Evolutionary conservation across 1,140 invertebrate species (phyloP).

Genomic region (Harlomillsia oculata): DNA sequence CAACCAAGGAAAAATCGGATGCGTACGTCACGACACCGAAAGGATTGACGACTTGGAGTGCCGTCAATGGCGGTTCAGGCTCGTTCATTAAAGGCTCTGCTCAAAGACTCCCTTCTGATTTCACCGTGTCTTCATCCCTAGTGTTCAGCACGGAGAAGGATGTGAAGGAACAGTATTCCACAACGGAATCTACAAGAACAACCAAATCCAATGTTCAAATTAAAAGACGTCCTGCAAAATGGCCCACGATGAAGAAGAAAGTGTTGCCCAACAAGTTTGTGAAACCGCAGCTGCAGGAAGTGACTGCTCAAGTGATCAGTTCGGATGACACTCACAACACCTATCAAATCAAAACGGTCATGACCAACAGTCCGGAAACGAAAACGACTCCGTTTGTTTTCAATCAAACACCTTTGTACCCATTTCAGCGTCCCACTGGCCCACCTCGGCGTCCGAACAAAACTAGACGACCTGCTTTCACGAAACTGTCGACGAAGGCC

Average conservation of each 20-base stretch:
- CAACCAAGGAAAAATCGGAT: constrained; percentile 1
- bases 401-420: not conserved
- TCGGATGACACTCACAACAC: constrained; percentile 29
- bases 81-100: constrained; percentile 16
- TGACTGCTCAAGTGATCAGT: constrained; percentile 20
- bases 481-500: constrained; percentile 21
- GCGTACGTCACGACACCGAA: constrained; percentile 30
- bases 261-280: constrained; percentile 28
- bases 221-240: not conserved
- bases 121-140: constrained; percentile 26
- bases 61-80: constrained; percentile 13
- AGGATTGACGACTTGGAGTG: constrained; percentile 35
- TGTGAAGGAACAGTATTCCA: not conserved
- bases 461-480: constrained; percentile 24
- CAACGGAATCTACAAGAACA: constrained; percentile 5
- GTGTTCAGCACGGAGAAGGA: constrained; percentile 19
- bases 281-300: constrained; percentile 25
- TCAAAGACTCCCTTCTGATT: constrained; percentile 25
- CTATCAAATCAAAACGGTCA: constrained; percentile 18
- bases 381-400: constrained; percentile 8
- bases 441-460: not conserved
- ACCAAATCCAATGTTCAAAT: constrained; percentile 5
- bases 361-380: constrained; percentile 4
- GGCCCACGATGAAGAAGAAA: constrained; percentile 7
- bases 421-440: constrained; percentile 8